Base-by-base conservation (phyloP, 2,113 vertebrate species). In the Seriola aureovittata region DNA sequence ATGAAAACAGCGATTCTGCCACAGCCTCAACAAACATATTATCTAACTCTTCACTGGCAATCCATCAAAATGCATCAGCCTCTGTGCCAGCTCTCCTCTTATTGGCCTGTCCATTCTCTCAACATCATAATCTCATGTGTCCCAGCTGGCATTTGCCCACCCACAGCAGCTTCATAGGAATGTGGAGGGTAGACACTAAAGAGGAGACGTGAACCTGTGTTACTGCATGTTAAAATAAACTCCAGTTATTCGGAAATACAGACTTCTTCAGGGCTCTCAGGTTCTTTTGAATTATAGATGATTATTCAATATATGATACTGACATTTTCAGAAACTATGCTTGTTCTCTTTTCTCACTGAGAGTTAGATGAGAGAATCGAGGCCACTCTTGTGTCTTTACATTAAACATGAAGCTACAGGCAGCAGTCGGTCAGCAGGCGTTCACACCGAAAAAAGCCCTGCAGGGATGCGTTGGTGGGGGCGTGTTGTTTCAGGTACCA, bases 11-110 rank as follows among this genome's bases (percentile, higher is more conserved):
- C 9, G 38, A 69, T 80, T 81, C 54, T 82, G 72, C 84, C 79
- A 68, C 55, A 57, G 87, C 75, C 68, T 81, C 59, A 57, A 79
- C 71, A 70, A 79, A 76, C 81, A 83, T 44, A 59, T 79, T 79
- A 78, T 63, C 36, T 29, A 58, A 57, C 68, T 78, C 67, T 66
- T 85, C 71, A 80, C 12, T 79, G 81, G 82, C 38, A 77, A 50
- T 81, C 80, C 67, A 81, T 91, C 75, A 72, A 54, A 76, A 76
- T 57, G 73, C 71, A 88, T 89, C 71, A 70, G 76, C 83, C 65
- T 58, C 76, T 69, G 59, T 85, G 78, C 64, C 71, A 81, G 59
- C 70, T 85, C 64, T 89, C 52, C 75, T 17, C 79, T 75, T 83
- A 85, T 69, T 70, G 60, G 69, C 78, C 71, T 32, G 71, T 83